A percentile compares a stretch with the other conserved stretches of the same genome.
Conservation (phyloP, 1,140 invertebrate species). For the Varroa destructor region DNA sequence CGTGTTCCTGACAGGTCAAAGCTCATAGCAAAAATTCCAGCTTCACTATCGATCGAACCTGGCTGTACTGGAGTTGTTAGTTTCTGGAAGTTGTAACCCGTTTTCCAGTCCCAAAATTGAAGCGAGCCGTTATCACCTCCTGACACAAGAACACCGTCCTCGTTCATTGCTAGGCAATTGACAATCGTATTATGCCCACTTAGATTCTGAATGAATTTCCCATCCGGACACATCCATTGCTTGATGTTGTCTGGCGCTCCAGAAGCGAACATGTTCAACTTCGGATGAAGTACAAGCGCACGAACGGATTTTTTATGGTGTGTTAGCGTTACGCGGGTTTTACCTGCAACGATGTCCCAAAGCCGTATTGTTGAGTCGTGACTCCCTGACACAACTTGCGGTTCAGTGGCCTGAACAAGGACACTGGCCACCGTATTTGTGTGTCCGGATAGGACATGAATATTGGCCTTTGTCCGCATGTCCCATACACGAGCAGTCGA, state of each 20-base stretch:
- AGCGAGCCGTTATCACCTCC: slow-evolving; percentile 98
- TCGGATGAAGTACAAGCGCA: slow-evolving; percentile 77
- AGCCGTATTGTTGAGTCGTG: slow-evolving; percentile 65
- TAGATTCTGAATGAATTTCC: slow-evolving; percentile 93
- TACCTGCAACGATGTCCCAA: slow-evolving; percentile 94
- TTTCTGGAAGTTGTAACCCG: slow-evolving; percentile 94
- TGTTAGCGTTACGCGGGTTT: slow-evolving; percentile 82
- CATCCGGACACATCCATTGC: slow-evolving; percentile 97
- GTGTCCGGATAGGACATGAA: slow-evolving; percentile 90
- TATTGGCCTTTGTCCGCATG: slow-evolving; percentile 82
- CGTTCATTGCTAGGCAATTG: slow-evolving; percentile 86
- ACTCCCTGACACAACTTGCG: slow-evolving; percentile 61
- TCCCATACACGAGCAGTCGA: slow-evolving; percentile 68
- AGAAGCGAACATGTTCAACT: slow-evolving; percentile 86
- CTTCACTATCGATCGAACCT: slow-evolving; percentile 98
- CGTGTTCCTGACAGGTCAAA: slow-evolving; percentile 87
- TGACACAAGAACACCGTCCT: slow-evolving; percentile 85
- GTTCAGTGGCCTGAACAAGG: slow-evolving; percentile 76
- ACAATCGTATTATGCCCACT: slow-evolving; percentile 94
- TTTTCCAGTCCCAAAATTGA: slow-evolving; percentile 97
- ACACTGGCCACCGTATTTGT: slow-evolving; percentile 93
- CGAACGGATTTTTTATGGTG: slow-evolving; percentile 98
- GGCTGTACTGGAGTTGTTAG: slow-evolving; percentile 84
- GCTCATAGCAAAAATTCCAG: slow-evolving; percentile 85
- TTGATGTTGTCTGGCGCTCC: slow-evolving; percentile 98